Evolutionary conservation across 2,888 invertebrate species (phyloP).

Genomic region (Tenthredo livida): DNA sequence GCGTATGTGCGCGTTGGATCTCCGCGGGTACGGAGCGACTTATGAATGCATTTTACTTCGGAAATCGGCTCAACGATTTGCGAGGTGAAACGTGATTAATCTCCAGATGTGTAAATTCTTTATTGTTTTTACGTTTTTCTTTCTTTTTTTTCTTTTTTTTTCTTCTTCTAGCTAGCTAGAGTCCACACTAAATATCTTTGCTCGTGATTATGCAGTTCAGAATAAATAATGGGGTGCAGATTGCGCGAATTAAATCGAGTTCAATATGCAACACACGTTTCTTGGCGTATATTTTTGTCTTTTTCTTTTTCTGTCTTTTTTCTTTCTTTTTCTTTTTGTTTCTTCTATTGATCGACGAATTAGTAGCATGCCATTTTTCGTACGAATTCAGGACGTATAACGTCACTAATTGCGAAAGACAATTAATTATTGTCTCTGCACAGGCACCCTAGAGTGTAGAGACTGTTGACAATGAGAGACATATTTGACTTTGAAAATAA

Average conservation of each 20-base stretch:
- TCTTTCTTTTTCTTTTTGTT: neutral
- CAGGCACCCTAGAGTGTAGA: neutral
- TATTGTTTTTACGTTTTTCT: neutral
- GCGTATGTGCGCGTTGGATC: slow-evolving; percentile 66
- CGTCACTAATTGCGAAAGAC: neutral
- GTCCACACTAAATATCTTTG: neutral
- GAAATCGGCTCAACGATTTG: slow-evolving; percentile 2
- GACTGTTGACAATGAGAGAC: slow-evolving; percentile 19
- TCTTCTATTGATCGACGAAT: neutral
- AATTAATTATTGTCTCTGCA: slow-evolving; percentile 7
- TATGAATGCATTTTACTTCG: slow-evolving; percentile 27
- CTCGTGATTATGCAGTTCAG: neutral
- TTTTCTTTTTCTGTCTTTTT: neutral
- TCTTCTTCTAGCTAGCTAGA: neutral
- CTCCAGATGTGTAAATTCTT: neutral
- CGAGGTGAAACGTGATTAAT: slow-evolving; percentile 31
- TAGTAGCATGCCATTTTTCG: neutral
- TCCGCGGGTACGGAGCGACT: slow-evolving; percentile 59
- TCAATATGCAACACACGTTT: neutral
- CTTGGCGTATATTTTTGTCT: neutral
- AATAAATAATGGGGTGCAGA: neutral
- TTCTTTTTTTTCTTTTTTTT: no score
- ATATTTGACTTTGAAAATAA: slow-evolving; percentile 12
- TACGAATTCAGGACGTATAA: neutral
- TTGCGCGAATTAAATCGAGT: neutral